Base-by-base conservation (phyloP, 2,113 vertebrate species). In the Caloenas nicobarica region DNA sequence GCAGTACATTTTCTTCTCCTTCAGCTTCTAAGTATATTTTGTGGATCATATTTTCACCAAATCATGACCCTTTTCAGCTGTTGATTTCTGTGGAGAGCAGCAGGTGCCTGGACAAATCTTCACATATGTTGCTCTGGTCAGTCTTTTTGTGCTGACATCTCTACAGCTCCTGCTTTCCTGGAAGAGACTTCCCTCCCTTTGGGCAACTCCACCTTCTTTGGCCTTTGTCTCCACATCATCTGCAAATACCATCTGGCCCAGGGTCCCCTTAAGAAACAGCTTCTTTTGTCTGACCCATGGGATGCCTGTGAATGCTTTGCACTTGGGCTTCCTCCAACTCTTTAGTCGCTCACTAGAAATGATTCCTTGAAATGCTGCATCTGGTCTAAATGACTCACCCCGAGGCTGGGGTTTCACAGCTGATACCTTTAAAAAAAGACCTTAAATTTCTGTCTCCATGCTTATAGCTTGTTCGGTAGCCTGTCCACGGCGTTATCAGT, bases 301-400 rank as follows among this genome's bases (percentile, higher is more conserved):
- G 83, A 92, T 87, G 81, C 86, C 56, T 88, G 11, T 48, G 83
- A 97, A 93, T 64, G 78, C 40, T 4, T 29, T 71, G 57, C 73
- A 79, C 34, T 91, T 96, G 86, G 81, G 94, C 22, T 4, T 89
- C 31, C 66, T 96, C 94, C 84, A 97, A 44, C 66, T 78, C 44
- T 89, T 95, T n/a, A 92, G 69, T 96, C 81, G 84, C 81, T 95
- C 65, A 91, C 22, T 72, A 81, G 81, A 74, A 93, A 72, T 50
- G 38, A 64, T 89, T 89, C 81, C 84, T 96, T 94, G 70, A 92
- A 95, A 87, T 79, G 44, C 57, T 71, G 48, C 86, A 89, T 92
- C 77, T 96, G 54, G 71, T 81, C 82, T 83, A 73, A 90, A 58
- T 92, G 69, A 87, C 57, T 95, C 89, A 95, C 78, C 29, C 83